These are phyloP conservation scores for Salvator merianae DNA, from an alignment of 2,113 vertebrate genomes.

Conservation along the genomic window DNA sequence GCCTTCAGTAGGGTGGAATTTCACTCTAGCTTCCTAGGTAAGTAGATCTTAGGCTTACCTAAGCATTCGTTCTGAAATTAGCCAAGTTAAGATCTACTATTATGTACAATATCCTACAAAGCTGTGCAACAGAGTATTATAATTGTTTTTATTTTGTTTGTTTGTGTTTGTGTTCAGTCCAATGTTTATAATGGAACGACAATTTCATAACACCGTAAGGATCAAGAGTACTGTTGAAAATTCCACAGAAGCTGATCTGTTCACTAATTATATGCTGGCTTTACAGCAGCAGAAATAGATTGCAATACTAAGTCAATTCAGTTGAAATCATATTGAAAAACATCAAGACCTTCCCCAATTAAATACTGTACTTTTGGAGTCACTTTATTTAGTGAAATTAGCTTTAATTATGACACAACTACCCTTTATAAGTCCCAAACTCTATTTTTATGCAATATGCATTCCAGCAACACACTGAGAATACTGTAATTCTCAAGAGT, in stretches of 20 bases:
- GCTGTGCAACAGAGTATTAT: background rate
- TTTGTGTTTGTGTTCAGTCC: constrained; percentile 5
- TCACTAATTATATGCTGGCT: background rate
- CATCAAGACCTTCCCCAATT: background rate
- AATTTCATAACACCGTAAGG: constrained; percentile 25
- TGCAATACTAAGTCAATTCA: background rate
- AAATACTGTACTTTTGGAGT: background rate
- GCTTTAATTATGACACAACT: constrained; percentile 7
- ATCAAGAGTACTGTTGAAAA: constrained; percentile 35
- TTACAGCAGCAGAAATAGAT: background rate
- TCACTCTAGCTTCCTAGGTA: constrained; percentile 3
- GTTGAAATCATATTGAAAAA: background rate
- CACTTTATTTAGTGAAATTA: background rate
- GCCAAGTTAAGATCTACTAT: constrained; percentile 1
- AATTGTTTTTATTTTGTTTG: constrained; percentile 16
- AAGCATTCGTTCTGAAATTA: constrained; percentile 18
- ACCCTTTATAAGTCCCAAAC: background rate
- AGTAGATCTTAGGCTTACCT: background rate
- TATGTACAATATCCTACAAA: background rate
- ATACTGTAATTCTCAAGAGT: background rate
- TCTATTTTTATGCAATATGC: background rate
- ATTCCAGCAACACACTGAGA: background rate
- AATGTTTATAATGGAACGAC: constrained; percentile 25
- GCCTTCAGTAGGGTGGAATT: constrained; percentile 23
- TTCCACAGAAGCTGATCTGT: constrained; percentile 22